phyloP scores from a whole-genome alignment of 2,888 invertebrate genomes.

The Osmoderma eremita region DNA sequence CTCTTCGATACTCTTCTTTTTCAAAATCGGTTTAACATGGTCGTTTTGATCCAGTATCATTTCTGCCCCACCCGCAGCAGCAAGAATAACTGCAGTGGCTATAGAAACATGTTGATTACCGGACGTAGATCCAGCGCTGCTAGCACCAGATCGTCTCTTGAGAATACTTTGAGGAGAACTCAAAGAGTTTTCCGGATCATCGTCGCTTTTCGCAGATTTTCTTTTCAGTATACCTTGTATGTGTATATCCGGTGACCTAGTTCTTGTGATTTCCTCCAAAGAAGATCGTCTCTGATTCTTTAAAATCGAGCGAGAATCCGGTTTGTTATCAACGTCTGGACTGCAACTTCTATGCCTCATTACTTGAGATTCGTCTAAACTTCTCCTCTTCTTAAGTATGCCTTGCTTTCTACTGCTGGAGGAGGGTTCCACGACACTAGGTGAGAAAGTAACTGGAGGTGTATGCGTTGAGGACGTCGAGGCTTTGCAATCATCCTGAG shows the following conservation, averaged over 20 bases:
- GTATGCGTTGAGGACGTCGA: slow-evolving; percentile 62
- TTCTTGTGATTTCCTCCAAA: slow-evolving; percentile 73
- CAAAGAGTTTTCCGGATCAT: slow-evolving; percentile 69
- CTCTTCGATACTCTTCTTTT: slow-evolving; percentile 83
- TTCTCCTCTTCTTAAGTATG: slow-evolving; percentile 84
- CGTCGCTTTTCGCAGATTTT: slow-evolving; percentile 73
- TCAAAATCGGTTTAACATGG: slow-evolving; percentile 80
- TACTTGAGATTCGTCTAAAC: slow-evolving; percentile 82
- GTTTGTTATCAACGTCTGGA: slow-evolving; percentile 72
- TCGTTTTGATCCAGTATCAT: slow-evolving; percentile 58
- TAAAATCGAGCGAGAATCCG: slow-evolving; percentile 73
- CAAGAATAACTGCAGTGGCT: slow-evolving; percentile 73
- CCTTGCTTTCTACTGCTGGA: slow-evolving; percentile 75
- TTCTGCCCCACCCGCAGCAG: slow-evolving; percentile 71
- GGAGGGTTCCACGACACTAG: slow-evolving; percentile 76
- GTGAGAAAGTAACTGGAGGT: slow-evolving; percentile 84
- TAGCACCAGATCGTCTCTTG: slow-evolving; percentile 80
- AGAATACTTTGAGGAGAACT: slow-evolving; percentile 80
- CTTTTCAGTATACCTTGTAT: slow-evolving; percentile 77
- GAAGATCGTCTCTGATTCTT: slow-evolving; percentile 76
- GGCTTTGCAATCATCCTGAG: slow-evolving; percentile 61
- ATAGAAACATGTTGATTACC: slow-evolving; percentile 76
- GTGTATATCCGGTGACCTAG: slow-evolving; percentile 73
- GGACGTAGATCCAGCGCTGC: slow-evolving; percentile 66
- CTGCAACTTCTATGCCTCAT: slow-evolving; percentile 75